Base-by-base conservation (phyloP, 2,797 vertebrate species). In the Arrhamphus sclerolepis region DNA sequence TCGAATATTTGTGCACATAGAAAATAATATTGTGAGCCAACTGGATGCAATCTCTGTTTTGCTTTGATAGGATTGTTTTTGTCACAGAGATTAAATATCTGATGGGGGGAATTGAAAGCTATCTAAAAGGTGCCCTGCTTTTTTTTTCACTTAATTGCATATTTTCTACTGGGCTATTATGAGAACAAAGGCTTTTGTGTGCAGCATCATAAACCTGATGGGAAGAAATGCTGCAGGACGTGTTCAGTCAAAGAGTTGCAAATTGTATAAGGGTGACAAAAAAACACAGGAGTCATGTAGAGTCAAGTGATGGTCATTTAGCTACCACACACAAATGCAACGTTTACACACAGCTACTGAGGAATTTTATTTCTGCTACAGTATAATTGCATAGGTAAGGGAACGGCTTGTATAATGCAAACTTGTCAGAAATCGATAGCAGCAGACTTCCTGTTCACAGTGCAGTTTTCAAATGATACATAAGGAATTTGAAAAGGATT, bases 401-500 rank as follows among this genome's bases (percentile, higher is more conserved):
- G 20, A 62, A 42, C 16, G 6, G 6, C 17, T 26, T 10, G 24
- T 17, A 44, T 63, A 52, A 56, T 67, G 2, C 17, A 6, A 47
- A 44, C 47, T 70, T 68, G 57, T 59, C 62, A 62, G 64, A 39
- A 52, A 34, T 14, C 20, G 46, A 62, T 21, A 43, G 58, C 44
- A 39, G 66, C 48, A 6, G 51, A 43, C 28, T 44, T 58, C 17
- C 44, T 31, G 63, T 55, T 60, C 21, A 10, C 53, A 31, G 62
- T 42, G 48, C 11, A 46, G 20, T 73, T 59, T 57, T 38, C 39
- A 61, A 49, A 59, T 53, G 46, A 52, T 53, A 54, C 56, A 26
- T 24, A 51, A n/a, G 52, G 24, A 50, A 65, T 75, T 80, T 48
- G 58, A 16, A 70, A 55, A 76, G 21, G 50, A 21, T 56, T 56